Base-by-base conservation (phyloP, 37 sponge, comb jelly and placozoan species). In the Ianthella basta region DNA sequence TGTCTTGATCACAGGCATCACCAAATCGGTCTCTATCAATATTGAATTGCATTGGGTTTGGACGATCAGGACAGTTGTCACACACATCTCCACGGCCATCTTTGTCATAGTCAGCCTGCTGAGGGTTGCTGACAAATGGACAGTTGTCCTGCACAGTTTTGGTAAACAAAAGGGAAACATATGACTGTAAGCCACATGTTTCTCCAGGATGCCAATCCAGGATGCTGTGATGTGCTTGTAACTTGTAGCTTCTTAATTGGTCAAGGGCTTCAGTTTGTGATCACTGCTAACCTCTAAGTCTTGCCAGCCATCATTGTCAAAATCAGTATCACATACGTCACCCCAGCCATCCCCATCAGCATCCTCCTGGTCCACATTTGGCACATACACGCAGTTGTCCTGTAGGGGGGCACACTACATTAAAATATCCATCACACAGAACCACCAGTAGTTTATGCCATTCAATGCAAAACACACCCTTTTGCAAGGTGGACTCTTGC, bases 1-100 rank as follows among this genome's bases (percentile, higher is more conserved):
- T 70, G 69, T 97, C 95, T 0, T 24, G 35, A 61, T 97, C 97
- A 87, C 97, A 97, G 54, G 29, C 73, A 60, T 97, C 93, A n/a
- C 97, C 97, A 0, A 86, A 6, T 0, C 87, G 82, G 63, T 97
- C 93, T 18, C 79, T 19, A 55, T 98, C 96, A 15, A 80, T 32
- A 81, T 98, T 94, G 35, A 21, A 25, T 72, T 85, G 67, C 23
- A 80, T 19, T 33, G 79, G 41, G 72, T 98, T 98, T 21, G 55
- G 55, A 23, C 86, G 44, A 20, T 5, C 15, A 55, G 61, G 82
- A 59, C 98, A 98, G 84, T 92, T 94, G 50, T 97, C 97, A 89
- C 97, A 97, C 12, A 4, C 60, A 84, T 97, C 90, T 27, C 93
- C 93, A 68, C 88, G 44, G 1, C 91, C 84, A 79, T 97, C 97